These are phyloP conservation scores for Uria aalge DNA, from an alignment of 2,113 vertebrate genomes.

Conservation along the genomic window DNA sequence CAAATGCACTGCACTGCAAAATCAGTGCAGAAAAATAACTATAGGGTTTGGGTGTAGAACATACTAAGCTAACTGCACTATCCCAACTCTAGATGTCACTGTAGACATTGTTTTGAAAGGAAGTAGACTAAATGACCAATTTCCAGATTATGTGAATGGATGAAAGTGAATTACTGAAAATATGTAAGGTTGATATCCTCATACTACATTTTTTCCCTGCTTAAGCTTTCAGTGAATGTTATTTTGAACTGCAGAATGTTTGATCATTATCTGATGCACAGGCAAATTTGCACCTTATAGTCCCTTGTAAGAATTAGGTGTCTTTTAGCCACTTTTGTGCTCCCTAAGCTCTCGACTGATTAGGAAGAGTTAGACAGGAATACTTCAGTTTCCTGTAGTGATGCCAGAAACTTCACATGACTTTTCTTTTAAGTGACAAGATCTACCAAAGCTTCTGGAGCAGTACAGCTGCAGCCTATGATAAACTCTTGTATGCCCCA, in stretches of 20 bases:
- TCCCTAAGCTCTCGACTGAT: not conserved
- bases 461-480: not conserved
- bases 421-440: not conserved
- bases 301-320: not conserved
- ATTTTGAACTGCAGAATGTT: not conserved
- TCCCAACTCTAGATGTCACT: conserved; percentile 59
- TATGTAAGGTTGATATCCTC: not conserved
- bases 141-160: not conserved
- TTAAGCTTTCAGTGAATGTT: not conserved
- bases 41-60: not conserved
- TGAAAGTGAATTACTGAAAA: not conserved
- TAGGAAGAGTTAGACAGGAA: not conserved
- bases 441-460: not conserved
- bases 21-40: not conserved
- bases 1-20: not conserved
- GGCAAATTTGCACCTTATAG: not conserved
- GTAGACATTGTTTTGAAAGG: conserved; percentile 1
- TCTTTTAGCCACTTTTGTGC: not conserved
- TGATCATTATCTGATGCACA: not conserved
- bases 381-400: not conserved
- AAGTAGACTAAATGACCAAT: not conserved
- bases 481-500: not conserved
- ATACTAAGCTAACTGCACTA: not conserved
- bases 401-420: not conserved
- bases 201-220: not conserved